Conservation (phyloP, 2,797 vertebrate species). For the Yasuhikotakia modesta region DNA sequence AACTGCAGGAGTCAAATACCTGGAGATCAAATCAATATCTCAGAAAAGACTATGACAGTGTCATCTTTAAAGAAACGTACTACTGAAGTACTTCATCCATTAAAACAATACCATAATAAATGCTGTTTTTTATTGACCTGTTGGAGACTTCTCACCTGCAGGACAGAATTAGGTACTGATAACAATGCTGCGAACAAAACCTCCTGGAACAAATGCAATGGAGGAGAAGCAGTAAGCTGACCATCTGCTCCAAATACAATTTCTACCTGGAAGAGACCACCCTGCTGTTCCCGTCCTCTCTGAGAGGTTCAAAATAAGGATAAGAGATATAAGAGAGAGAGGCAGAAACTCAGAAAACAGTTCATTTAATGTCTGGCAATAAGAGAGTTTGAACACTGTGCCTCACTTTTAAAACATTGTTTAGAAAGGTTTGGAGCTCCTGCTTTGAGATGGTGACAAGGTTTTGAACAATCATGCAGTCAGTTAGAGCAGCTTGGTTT, state of each 20-base stretch:
- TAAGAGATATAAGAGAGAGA: background rate
- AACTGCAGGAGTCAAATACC: conserved; percentile 71
- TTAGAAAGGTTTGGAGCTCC: conserved; percentile 72
- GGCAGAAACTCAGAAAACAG: background rate
- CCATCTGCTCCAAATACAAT: conserved; percentile 67
- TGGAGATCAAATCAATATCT: conserved; percentile 50
- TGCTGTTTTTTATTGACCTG: background rate
- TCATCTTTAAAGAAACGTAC: no score
- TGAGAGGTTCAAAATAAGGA: conserved; percentile 47
- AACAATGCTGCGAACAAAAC: conserved; percentile 66
- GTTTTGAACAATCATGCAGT: conserved; percentile 78
- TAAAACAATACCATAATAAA: background rate
- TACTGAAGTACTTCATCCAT: background rate
- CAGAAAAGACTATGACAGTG: background rate
- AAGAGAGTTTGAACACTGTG: background rate
- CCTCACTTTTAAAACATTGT: conserved; percentile 75
- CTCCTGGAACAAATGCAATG: conserved; percentile 68
- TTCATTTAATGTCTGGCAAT: background rate
- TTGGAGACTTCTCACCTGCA: conserved; percentile 63
- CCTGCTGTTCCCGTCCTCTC: conserved; percentile 58
- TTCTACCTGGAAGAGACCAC: conserved; percentile 67
- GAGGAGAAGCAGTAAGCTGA: conserved; percentile 71
- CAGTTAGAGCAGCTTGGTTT: conserved; percentile 73
- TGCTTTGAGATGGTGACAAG: conserved; percentile 69
- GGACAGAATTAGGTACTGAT: conserved; percentile 58